A percentile compares a stretch with the other conserved stretches of the same genome.
Conservation (phyloP, 1,140 invertebrate species). For the Drosophila mojavensis region DNA sequence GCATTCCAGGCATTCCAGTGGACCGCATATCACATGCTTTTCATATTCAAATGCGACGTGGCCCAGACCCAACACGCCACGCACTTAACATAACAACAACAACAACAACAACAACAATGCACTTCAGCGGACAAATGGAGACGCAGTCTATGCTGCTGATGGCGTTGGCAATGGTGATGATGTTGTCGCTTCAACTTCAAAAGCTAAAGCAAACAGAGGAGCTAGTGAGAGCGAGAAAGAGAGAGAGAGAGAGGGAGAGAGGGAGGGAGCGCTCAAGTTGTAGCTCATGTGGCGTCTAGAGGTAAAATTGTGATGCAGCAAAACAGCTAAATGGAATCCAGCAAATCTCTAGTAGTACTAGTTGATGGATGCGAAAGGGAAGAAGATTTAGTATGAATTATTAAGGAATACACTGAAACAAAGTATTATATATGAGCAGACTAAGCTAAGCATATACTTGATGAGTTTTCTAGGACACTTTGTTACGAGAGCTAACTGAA, state of each 20-base stretch:
- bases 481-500: no score
- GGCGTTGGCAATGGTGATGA: slow-evolving; percentile 57
- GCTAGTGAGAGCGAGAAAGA: slow-evolving; percentile 6
- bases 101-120: slow-evolving; percentile 54
- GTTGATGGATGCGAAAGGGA: no score
- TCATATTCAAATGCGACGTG: slow-evolving; percentile 75
- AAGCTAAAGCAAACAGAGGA: slow-evolving; percentile 69
- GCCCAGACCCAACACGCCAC: slow-evolving; percentile 51
- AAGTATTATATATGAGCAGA: no score
- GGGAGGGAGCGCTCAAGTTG: slow-evolving; percentile 2
- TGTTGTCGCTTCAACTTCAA: slow-evolving; percentile 79
- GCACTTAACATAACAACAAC: slow-evolving; percentile 76
- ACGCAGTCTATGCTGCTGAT: slow-evolving; percentile 25
- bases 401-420: no score
- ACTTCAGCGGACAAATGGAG: slow-evolving; percentile 48
- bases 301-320: not conserved
- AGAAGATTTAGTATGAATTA: not conserved
- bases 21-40: slow-evolving; percentile 62
- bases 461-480: no score
- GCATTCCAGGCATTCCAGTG: slow-evolving; percentile 68
- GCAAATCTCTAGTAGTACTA: no score
- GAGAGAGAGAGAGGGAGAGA: not conserved
- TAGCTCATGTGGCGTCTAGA: slow-evolving; percentile 1
- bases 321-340: no score
- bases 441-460: no score